Conservation (phyloP, 1,140 invertebrate species). For the Proctacanthus coquilletti region DNA sequence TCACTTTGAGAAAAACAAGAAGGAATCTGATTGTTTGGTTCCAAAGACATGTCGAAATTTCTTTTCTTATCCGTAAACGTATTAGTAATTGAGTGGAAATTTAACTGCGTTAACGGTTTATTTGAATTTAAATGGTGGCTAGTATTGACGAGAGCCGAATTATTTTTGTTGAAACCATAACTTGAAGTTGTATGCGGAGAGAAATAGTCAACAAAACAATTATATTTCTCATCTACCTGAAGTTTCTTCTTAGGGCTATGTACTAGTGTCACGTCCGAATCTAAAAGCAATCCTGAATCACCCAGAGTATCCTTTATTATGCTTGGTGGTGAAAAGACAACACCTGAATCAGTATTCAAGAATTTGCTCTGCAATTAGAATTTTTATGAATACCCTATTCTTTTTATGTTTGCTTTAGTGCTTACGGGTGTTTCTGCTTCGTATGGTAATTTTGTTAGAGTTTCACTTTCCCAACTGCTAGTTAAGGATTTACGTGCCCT, state of each 20-base stretch:
- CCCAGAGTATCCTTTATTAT: constrained; percentile 48
- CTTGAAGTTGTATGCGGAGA: too few relatives aligned
- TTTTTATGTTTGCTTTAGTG: too few relatives aligned
- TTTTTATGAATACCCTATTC: constrained; percentile 6
- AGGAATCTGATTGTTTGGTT: too few relatives aligned
- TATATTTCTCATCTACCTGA: background rate
- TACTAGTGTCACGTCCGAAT: constrained; percentile 7
- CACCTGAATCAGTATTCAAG: constrained; percentile 56
- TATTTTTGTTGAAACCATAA: too few relatives aligned
- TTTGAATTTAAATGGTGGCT: too few relatives aligned
- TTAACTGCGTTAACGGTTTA: too few relatives aligned
- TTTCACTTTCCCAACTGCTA: constrained; percentile 23
- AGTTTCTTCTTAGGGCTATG: constrained; percentile 22
- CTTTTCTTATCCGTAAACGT: too few relatives aligned
- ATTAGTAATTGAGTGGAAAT: too few relatives aligned
- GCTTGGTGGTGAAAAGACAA: constrained; percentile 71
- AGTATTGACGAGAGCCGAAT: too few relatives aligned
- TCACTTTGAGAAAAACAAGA: too few relatives aligned
- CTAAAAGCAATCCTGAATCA: constrained; percentile 21
- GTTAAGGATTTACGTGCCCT: constrained; percentile 27
- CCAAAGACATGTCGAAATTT: too few relatives aligned
- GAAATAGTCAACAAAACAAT: too few relatives aligned
- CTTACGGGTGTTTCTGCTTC: constrained; percentile 30
- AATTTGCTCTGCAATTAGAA: constrained; percentile 60
- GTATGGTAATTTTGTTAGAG: constrained; percentile 17